These are phyloP conservation scores for Hydrozoanthus gracilis DNA, from an alignment of 92 coral and sea anemone species.

Conservation along the genomic window DNA sequence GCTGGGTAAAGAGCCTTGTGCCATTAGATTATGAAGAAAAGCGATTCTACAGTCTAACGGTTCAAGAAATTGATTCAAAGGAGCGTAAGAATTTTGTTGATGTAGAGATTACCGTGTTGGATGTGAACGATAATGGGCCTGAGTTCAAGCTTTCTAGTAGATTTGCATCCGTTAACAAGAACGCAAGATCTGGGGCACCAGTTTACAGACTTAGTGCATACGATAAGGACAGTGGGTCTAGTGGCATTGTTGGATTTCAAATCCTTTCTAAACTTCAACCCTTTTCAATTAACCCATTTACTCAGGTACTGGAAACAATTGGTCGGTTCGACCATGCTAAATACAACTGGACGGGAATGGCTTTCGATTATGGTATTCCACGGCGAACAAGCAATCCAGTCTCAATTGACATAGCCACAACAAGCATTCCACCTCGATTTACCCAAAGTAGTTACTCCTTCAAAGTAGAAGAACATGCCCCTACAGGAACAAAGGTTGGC, in stretches of 20 bases:
- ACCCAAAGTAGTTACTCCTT: constrained; percentile 71
- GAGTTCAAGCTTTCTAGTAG: constrained; percentile 70
- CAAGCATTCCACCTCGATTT: constrained; percentile 83
- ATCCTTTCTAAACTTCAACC: constrained; percentile 55
- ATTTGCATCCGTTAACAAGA: constrained; percentile 79
- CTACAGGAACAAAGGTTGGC: constrained; percentile 72
- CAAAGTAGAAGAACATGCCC: constrained; percentile 74
- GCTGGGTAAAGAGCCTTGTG: constrained; percentile 59
- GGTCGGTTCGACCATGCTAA: constrained; percentile 54
- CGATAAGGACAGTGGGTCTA: constrained; percentile 83
- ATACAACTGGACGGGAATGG: constrained; percentile 63
- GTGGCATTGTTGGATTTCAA: constrained; percentile 80
- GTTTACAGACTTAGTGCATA: constrained; percentile 85
- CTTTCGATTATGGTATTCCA: constrained; percentile 90
- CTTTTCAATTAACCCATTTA: constrained; percentile 80
- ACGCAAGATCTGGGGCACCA: constrained; percentile 85
- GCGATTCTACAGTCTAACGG: constrained; percentile 77
- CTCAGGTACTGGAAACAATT: constrained; percentile 72
- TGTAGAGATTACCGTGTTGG: constrained; percentile 84
- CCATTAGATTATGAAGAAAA: constrained; percentile 79
- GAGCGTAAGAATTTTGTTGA: constrained; percentile 73
- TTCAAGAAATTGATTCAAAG: constrained; percentile 76
- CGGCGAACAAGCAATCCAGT: constrained; percentile 64
- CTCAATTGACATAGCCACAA: constrained; percentile 76
- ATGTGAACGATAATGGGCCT: constrained; percentile 90